These are phyloP conservation scores for Turdus rufiventris DNA, from an alignment of 2,113 vertebrate genomes.

Conservation along the genomic window DNA sequence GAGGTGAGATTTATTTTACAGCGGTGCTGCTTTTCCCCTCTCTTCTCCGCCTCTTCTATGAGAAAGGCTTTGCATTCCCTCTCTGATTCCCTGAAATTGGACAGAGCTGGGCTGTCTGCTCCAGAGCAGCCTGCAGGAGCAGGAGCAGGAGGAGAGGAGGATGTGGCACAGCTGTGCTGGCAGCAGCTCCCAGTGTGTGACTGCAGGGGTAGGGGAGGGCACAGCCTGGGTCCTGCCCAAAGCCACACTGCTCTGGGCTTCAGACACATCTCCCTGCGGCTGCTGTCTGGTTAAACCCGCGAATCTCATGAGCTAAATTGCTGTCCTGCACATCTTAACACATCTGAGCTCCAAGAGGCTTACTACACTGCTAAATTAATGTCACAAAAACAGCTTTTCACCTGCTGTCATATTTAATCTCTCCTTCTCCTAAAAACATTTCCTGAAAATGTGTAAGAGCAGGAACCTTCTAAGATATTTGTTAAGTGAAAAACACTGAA, in stretches of 20 bases:
- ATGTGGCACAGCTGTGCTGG: neutral
- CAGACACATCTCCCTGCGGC: neutral
- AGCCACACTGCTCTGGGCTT: fast-evolving
- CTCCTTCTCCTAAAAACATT: neutral
- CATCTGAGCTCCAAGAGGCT: neutral
- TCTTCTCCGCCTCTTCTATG: neutral
- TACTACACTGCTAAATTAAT: neutral
- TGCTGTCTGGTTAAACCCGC: neutral
- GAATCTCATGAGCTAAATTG: neutral
- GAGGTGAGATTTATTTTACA: neutral
- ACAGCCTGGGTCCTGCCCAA: neutral
- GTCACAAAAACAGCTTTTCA: neutral
- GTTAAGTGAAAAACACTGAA: neutral
- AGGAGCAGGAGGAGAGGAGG: neutral
- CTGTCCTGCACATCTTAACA: neutral
- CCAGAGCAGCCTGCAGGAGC: fast-evolving
- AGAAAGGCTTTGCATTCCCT: fast-evolving
- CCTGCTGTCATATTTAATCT: neutral
- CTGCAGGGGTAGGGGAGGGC: neutral
- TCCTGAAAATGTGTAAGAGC: neutral
- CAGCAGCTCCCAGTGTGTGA: neutral
- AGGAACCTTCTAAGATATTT: neutral
- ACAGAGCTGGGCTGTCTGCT: neutral
- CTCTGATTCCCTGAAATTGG: neutral
- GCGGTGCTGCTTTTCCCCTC: neutral